phyloP scores from a whole-genome alignment of 2,888 invertebrate species.

The Melipona beecheii region DNA sequence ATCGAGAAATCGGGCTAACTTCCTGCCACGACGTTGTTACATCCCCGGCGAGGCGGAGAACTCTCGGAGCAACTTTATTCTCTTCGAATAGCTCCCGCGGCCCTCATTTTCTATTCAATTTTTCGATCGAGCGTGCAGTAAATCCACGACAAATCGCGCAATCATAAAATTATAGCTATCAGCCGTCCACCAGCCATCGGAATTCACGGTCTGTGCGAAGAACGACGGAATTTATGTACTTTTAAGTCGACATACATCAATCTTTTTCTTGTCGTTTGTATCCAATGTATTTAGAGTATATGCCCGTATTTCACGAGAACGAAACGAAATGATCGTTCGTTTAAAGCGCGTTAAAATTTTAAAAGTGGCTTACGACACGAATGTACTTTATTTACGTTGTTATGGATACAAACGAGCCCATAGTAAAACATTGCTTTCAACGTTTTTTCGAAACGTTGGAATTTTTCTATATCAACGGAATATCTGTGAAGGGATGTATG shows the following conservation, averaged over 20 bases:
- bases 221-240: neutral
- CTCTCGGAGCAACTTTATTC: slow-evolving; percentile 30
- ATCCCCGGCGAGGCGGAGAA: neutral
- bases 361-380: too few relatives aligned
- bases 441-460: too few relatives aligned
- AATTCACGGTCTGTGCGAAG: neutral
- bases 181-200: slow-evolving; percentile 13
- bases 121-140: slow-evolving; percentile 23
- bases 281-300: too few relatives aligned
- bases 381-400: too few relatives aligned
- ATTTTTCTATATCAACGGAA: too few relatives aligned
- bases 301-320: neutral
- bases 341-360: too few relatives aligned
- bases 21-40: slow-evolving; percentile 41
- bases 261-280: neutral
- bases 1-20: slow-evolving; percentile 65
- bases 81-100: neutral
- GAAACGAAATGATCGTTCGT: too few relatives aligned
- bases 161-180: slow-evolving; percentile 43
- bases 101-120: slow-evolving; percentile 39
- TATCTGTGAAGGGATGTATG: too few relatives aligned
- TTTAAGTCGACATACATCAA: neutral
- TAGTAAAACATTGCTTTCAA: too few relatives aligned
- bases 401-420: too few relatives aligned
- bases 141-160: slow-evolving; percentile 27